phyloP scores from a whole-genome alignment of 2,888 invertebrate genomes.

The Tubulanus polymorphus region DNA sequence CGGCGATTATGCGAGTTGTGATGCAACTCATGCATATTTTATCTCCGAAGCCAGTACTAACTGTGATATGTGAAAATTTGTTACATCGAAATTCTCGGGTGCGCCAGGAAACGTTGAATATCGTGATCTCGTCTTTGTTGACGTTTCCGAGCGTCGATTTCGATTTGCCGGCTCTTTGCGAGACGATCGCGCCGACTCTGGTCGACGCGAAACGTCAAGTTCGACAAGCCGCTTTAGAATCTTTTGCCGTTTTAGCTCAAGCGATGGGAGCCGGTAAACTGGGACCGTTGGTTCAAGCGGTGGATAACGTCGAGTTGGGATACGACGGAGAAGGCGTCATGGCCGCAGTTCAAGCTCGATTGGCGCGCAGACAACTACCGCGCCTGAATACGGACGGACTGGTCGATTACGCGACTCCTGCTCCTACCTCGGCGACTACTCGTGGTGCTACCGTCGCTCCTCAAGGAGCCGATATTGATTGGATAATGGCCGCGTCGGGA shows the following conservation, averaged over 20 bases:
- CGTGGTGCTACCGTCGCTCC: conserved; percentile 27
- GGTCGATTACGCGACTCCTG: conserved; percentile 70
- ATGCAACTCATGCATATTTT: conserved; percentile 58
- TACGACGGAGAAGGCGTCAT: conserved; percentile 54
- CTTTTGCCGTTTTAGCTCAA: conserved; percentile 73
- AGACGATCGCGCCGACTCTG: conserved; percentile 55
- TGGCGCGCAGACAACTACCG: conserved; percentile 72
- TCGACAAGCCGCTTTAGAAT: conserved; percentile 74
- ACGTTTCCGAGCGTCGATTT: conserved; percentile 76
- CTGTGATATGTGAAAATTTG: conserved; percentile 57
- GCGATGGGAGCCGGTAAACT: conserved; percentile 61
- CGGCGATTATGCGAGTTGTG: conserved; percentile 56
- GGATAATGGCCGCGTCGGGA: conserved; percentile 64
- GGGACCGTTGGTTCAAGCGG: conserved; percentile 59
- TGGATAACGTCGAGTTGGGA: conserved; percentile 53
- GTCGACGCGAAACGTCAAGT: conserved; percentile 69
- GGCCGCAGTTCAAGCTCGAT: conserved; percentile 69
- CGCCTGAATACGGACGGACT: conserved; percentile 66
- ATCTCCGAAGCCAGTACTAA: conserved; percentile 58
- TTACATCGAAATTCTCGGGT: conserved; percentile 59
- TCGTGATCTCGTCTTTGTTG: conserved; percentile 71
- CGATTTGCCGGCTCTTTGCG: conserved; percentile 57
- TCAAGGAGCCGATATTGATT: conserved; percentile 67
- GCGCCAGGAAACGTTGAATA: conserved; percentile 71
- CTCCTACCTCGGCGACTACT: conserved; percentile 56